Percentiles rank a stretch among this genome's conserved stretches.
These are phyloP conservation scores for Teleogryllus oceanicus DNA, from an alignment of 2,888 invertebrate genomes.

Conservation along the genomic window DNA sequence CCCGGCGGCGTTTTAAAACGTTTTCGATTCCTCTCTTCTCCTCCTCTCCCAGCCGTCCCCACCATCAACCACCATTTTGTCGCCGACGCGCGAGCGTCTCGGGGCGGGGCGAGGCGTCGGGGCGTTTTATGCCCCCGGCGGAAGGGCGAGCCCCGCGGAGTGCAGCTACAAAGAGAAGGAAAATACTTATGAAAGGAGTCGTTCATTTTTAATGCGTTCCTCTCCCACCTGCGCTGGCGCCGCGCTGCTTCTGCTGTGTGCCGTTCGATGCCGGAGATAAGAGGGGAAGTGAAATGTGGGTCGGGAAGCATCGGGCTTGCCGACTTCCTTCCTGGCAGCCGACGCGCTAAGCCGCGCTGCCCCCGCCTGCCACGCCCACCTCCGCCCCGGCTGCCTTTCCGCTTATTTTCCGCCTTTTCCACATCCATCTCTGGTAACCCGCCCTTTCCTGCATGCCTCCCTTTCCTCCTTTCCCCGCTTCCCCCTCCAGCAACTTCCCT, in stretches of 20 bases:
- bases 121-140: not conserved
- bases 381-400: too few species aligned
- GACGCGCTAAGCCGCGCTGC: too few species aligned
- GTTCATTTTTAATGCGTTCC: not conserved
- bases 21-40: too few species aligned
- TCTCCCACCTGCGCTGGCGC: not conserved
- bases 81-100: not conserved
- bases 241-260: not conserved
- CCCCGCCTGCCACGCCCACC: too few species aligned
- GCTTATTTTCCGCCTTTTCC: too few species aligned
- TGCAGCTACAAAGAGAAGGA: not conserved
- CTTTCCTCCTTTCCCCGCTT: too few species aligned
- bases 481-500: too few species aligned
- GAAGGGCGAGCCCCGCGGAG: not conserved
- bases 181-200: not conserved
- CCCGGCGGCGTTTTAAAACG: too few species aligned
- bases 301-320: too few species aligned
- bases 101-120: not conserved
- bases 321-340: too few species aligned
- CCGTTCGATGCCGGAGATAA: not conserved
- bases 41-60: not conserved
- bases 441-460: too few species aligned
- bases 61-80: not conserved
- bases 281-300: not conserved
- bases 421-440: too few species aligned